These are phyloP conservation scores for Crocidura indochinensis DNA, from an alignment of 2,797 vertebrate species.

Conservation along the genomic window DNA sequence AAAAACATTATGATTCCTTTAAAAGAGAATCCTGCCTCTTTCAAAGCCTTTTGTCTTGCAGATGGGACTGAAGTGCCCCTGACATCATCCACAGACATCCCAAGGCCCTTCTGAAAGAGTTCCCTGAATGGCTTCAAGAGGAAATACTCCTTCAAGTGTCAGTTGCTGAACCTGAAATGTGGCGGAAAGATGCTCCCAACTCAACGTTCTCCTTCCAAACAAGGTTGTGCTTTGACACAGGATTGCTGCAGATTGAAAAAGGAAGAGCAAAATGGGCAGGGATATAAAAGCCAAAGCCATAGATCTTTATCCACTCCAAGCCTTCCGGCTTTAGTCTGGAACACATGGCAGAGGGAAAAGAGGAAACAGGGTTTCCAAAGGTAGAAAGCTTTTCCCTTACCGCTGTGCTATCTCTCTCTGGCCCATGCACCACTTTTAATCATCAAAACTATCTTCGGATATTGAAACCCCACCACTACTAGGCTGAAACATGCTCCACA, in stretches of 20 bases:
- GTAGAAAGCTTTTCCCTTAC: no score
- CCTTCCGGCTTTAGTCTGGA: conserved; percentile 10
- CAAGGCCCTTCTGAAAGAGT: background rate
- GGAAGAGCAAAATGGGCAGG: conserved; percentile 47
- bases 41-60: conserved; percentile 20
- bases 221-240: background rate
- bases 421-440: background rate
- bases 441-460: background rate
- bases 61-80: conserved; percentile 14
- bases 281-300: conserved; percentile 36
- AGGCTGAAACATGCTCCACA: background rate
- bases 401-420: no score
- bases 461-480: background rate
- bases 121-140: background rate
- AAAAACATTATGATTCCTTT: conserved; percentile 44
- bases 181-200: background rate
- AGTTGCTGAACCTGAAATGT: background rate
- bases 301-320: conserved; percentile 32
- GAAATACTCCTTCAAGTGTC: conserved; percentile 10
- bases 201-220: background rate
- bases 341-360: background rate
- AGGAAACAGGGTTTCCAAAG: no score
- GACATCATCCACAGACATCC: background rate
- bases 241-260: conserved; percentile 38
- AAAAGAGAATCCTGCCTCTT: background rate